A percentile compares a stretch with the other conserved stretches of the same genome.
Conservation (phyloP, 2,797 vertebrate genomes). For the Darevskia nairensis region DNA sequence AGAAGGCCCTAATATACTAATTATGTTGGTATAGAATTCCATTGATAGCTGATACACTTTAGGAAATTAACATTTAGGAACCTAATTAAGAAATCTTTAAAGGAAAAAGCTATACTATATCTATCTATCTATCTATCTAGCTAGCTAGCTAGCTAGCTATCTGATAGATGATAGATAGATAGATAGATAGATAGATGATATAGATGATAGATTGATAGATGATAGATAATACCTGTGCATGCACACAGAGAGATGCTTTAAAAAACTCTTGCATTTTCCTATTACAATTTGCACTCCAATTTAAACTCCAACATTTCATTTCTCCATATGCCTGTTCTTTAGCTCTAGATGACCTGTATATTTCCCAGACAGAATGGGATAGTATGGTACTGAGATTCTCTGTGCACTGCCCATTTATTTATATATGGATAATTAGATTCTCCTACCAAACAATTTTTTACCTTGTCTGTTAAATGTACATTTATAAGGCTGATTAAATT, state of each 20-base stretch:
- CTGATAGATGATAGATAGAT: too few species aligned
- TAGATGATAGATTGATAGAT: too few species aligned
- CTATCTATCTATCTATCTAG: too few species aligned
- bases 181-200: too few species aligned
- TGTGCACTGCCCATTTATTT: slow-evolving; percentile 45
- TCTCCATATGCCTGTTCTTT: not conserved
- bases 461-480: slow-evolving; percentile 59
- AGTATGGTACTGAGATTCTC: not conserved
- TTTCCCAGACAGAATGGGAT: slow-evolving; percentile 12
- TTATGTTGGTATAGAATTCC: not conserved
- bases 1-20: not conserved
- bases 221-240: too few species aligned
- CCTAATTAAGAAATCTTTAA: not conserved
- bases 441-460: slow-evolving; percentile 62
- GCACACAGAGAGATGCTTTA: not conserved
- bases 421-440: slow-evolving; percentile 64
- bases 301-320: not conserved
- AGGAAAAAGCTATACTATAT: too few species aligned
- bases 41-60: not conserved
- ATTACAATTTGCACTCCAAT: not conserved
- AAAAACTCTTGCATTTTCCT: not conserved
- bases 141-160: too few species aligned
- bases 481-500: slow-evolving; percentile 66
- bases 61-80: slow-evolving; percentile 10
- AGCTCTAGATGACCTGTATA: not conserved